Base-by-base conservation (phyloP, 92 coral and sea anemone genomes). In the Ricordea florida region DNA sequence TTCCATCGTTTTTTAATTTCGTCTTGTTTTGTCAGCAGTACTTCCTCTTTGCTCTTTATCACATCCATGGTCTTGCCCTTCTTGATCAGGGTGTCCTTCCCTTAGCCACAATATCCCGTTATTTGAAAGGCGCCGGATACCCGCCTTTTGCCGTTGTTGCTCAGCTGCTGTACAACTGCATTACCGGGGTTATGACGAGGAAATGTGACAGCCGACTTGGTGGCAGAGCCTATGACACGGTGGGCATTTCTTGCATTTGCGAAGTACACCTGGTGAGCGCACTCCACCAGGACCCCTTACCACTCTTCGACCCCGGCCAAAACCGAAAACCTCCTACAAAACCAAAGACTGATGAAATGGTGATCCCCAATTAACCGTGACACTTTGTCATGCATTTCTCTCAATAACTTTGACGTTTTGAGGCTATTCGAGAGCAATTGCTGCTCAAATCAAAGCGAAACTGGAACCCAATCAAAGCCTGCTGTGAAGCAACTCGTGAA, bases 1-100 rank as follows among this genome's bases (percentile, higher is more conserved):
- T 35, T 35, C 41, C 41, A 35, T 35, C 41, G 41, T n/a, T 35
- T 35, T 35, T 35, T 5, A 35, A 35, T 35, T 35, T 35, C 41
- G 11, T 35, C 41, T 35, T 35, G n/a, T n/a, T n/a, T n/a, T n/a
- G n/a, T n/a, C n/a, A n/a, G n/a, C n/a, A n/a, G n/a, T n/a, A n/a
- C n/a, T n/a, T n/a, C n/a, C n/a, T n/a, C n/a, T n/a, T n/a, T n/a
- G n/a, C n/a, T n/a, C n/a, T n/a, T n/a, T n/a, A n/a, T n/a, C n/a
- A n/a, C n/a, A n/a, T n/a, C n/a, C n/a, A n/a, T n/a, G n/a, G n/a
- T n/a, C n/a, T n/a, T n/a, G n/a, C n/a, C n/a, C n/a, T 49, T 49
- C 38, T 62, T 49, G 34, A 49, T 62, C 69, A 62, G 50, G 69
- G 69, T 62, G 51, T 38, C 69, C 69, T 62, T 38, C 69, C 69